Conservation (phyloP, 92 coral and sea anemone genomes). For the Phenganax subtilis region DNA sequence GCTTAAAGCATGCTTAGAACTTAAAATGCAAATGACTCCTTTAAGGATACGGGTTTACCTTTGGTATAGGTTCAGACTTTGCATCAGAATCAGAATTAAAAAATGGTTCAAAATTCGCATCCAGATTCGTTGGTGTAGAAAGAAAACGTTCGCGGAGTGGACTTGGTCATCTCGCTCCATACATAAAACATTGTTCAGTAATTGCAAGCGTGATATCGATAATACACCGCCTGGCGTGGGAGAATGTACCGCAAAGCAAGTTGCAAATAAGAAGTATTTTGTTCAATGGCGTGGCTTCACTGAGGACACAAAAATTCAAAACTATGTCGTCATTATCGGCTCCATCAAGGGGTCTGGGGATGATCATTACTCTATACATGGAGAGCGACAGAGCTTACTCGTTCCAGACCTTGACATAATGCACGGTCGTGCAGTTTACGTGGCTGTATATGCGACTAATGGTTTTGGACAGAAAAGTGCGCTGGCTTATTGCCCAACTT, state of each 20-base stretch:
- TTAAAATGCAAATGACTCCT: slow-evolving; percentile 80
- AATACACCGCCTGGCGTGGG: slow-evolving; percentile 78
- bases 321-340: slow-evolving; percentile 72
- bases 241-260: slow-evolving; percentile 71
- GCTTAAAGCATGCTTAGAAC: slow-evolving; percentile 77
- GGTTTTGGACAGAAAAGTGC: slow-evolving; percentile 70
- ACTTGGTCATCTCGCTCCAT: slow-evolving; percentile 82
- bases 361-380: slow-evolving; percentile 66
- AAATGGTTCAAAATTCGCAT: slow-evolving; percentile 53
- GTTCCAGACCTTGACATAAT: slow-evolving; percentile 61
- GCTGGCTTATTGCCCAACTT: slow-evolving; percentile 62
- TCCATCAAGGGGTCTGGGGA: slow-evolving; percentile 80
- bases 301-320: slow-evolving; percentile 64
- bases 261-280: slow-evolving; percentile 66
- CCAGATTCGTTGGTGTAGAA: slow-evolving; percentile 65
- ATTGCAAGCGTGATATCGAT: slow-evolving; percentile 65
- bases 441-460: slow-evolving; percentile 72
- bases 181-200: slow-evolving; percentile 64
- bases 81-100: slow-evolving; percentile 60
- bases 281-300: slow-evolving; percentile 87
- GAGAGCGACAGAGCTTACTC: slow-evolving; percentile 53
- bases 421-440: slow-evolving; percentile 70
- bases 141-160: slow-evolving; percentile 78
- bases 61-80: slow-evolving; percentile 76
- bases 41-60: slow-evolving; percentile 76